Evolutionary conservation across 2,888 invertebrate genomes (phyloP), one percentile per base, ranked within the genome.

Genomic region (Aricia artaxerxes): DNA sequence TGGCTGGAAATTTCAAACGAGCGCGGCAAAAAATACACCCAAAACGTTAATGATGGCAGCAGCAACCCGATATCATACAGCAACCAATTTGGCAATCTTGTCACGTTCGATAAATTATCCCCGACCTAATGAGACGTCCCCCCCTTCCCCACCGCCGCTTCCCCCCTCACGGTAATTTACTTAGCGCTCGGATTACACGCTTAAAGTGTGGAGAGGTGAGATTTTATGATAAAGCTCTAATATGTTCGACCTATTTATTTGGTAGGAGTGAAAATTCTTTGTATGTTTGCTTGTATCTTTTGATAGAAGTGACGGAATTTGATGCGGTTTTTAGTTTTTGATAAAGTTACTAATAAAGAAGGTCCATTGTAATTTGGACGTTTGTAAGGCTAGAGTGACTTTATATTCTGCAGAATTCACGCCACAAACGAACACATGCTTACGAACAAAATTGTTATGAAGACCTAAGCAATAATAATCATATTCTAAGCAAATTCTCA

Each of bases 51-150:
- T 69, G 69, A 69, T 38, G 44, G 69, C 57, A 77, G 9, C 61
- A 49, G 31, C 9, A 75, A 49, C 78, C 49, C n/a, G 77, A 77
- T 79, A 79, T 78, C 77, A 78, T 78, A 64, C 69, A 9, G 75
- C 61, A 75, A 80, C 78, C 73, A 79, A 78, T 78, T 78, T 69
- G 78, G 73, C 79, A 78, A 73, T 77, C 77, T 78, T 64, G 78
- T 80, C 80, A 78, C 82, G 80, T 80, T 69, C 76, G 80, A 81
- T 80, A 81, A 82, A 82, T 82, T 80, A 82, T 80, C 79, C 78
- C 40, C 38, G 76, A 49, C 64, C 79, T 82, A 82, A 82, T 82
- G 82, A 82, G 82, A 82, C 80, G 80, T 79, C 80, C 80, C 79
- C 78, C 79, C 73, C 79, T 81, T 80, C 73, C 79, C 75, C 72